Percentiles rank a stretch among this genome's conserved stretches.
phyloP scores from a whole-genome alignment of 2,888 invertebrate genomes.

The Agrotis ipsilon region DNA sequence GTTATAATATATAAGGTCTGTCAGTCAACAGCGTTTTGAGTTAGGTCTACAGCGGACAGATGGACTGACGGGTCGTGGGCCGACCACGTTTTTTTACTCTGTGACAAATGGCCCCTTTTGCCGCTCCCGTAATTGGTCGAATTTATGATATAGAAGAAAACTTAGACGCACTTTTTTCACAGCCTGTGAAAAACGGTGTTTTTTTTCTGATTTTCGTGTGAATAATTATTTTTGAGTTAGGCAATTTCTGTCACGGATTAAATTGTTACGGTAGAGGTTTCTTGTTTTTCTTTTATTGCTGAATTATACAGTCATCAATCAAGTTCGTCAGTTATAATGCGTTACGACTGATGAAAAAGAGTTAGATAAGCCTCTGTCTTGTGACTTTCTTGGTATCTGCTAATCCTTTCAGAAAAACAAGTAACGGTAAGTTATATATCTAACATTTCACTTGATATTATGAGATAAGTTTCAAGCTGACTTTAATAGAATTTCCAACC shows the following conservation, averaged over 20 bases:
- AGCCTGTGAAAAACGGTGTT: conserved; percentile 40
- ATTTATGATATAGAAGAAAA: conserved; percentile 77
- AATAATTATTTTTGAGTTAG: conserved; percentile 41
- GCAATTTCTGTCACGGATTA: conserved; percentile 23
- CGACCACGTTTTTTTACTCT: conserved; percentile 78
- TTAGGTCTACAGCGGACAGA: conserved; percentile 83
- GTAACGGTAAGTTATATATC: neutral
- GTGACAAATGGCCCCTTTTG: conserved; percentile 85
- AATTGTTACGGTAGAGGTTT: conserved; percentile 13
- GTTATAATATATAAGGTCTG: conserved; percentile 84
- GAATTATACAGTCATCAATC: no score
- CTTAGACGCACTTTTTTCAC: conserved; percentile 59
- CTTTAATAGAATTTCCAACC: conserved; percentile 36
- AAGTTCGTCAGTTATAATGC: no score
- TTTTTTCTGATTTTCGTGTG: conserved; percentile 20
- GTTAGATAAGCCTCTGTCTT: neutral
- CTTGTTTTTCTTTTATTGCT: neutral
- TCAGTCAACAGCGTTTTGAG: conserved; percentile 84
- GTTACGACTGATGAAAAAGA: neutral
- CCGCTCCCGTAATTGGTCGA: conserved; percentile 82
- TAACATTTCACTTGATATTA: conserved; percentile 25
- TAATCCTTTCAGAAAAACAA: conserved; percentile 4
- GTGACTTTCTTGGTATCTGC: neutral
- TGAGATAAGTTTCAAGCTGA: conserved; percentile 39
- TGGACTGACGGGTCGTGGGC: conserved; percentile 82